A percentile compares a stretch with the other conserved stretches of the same genome.
phyloP scores from a whole-genome alignment of 37 sponge, comb jelly and placozoan genomes.

The Mnemiopsis leidyi region DNA sequence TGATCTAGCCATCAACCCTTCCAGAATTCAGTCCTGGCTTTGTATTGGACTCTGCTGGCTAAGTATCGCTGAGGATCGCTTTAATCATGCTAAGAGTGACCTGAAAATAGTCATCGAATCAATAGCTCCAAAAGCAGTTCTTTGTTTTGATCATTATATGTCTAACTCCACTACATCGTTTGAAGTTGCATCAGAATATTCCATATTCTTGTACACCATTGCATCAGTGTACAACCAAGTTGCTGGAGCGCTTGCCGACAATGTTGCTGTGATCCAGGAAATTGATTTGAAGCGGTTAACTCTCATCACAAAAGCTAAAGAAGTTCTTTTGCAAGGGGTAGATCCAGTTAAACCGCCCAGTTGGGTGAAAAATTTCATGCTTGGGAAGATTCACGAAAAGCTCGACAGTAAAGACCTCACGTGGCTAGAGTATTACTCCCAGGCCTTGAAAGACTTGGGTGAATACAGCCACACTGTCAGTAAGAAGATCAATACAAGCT shows the following conservation, averaged over 20 bases:
- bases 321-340: conserved; percentile 2
- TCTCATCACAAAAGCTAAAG: conserved; percentile 13
- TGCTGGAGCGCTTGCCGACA: conserved; percentile 50
- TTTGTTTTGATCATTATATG: conserved; percentile 64
- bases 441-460: not conserved
- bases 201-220: conserved; percentile 61
- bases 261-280: conserved; percentile 48
- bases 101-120: conserved; percentile 50
- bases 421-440: conserved; percentile 9
- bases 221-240: conserved; percentile 61
- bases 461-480: not conserved
- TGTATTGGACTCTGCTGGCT: conserved; percentile 54
- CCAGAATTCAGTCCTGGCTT: conserved; percentile 21
- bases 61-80: conserved; percentile 40
- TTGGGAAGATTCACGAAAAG: conserved; percentile 41
- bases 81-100: conserved; percentile 48
- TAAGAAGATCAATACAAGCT: conserved; percentile 38
- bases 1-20: conserved; percentile 30
- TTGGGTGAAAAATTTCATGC: conserved; percentile 47
- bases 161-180: not conserved
- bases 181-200: conserved; percentile 49
- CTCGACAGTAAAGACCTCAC: not conserved
- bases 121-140: conserved; percentile 52
- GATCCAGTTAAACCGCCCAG: not conserved
- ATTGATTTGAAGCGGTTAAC: conserved; percentile 56